Conservation (phyloP, 2,113 vertebrate species). For the Stictonetta naevosa region DNA sequence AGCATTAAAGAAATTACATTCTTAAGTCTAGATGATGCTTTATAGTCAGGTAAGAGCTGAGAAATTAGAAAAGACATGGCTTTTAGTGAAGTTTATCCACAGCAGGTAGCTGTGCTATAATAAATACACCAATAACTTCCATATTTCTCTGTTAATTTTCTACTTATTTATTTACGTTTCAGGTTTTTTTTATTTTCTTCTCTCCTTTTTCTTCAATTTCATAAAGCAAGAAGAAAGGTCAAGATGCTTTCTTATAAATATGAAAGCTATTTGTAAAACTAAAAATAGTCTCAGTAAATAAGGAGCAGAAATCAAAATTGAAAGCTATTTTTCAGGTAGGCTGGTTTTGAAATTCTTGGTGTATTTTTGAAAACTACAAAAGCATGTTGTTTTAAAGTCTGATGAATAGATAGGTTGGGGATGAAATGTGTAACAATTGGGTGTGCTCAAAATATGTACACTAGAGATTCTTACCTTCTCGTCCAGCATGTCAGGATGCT, state of each 20-base stretch:
- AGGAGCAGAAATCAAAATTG: background rate
- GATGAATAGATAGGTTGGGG: background rate
- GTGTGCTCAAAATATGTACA: rapidly evolving
- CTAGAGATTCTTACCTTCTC: conserved; percentile 82
- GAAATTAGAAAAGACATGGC: background rate
- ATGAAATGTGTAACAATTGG: background rate
- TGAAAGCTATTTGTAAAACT: background rate
- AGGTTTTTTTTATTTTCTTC: background rate
- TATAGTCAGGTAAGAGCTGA: background rate
- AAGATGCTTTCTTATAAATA: background rate
- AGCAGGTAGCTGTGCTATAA: background rate
- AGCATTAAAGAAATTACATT: background rate
- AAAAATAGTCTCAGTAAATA: background rate
- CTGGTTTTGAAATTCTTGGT: background rate
- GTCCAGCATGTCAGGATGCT: conserved; percentile 93
- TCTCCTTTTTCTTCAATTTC: background rate
- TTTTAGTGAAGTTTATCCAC: background rate
- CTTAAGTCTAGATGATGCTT: background rate
- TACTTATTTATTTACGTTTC: background rate
- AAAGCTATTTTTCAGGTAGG: background rate
- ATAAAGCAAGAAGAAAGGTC: background rate
- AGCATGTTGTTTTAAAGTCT: background rate
- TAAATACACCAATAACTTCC: background rate
- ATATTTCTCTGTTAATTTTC: background rate
- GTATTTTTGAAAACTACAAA: background rate